Evolutionary conservation across 2,888 invertebrate genomes (phyloP), one percentile per base, ranked within the genome.

Genomic region (Macropis europaea): DNA sequence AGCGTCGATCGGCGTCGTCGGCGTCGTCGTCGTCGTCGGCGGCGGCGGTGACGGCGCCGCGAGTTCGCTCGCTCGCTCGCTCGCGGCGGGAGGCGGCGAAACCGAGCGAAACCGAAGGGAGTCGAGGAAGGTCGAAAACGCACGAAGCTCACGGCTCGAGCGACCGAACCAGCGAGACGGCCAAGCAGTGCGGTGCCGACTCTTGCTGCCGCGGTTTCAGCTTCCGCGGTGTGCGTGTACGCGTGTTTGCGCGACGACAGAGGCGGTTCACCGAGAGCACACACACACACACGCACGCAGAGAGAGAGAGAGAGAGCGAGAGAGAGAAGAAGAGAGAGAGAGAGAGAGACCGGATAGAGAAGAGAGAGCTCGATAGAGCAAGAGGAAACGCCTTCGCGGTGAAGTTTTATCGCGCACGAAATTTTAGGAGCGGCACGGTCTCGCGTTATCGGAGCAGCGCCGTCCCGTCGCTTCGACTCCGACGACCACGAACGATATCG

Each of bases 161-260:
- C 76, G 68, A 63, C 76, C 82, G 76, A 81, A 61, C 69, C 66
- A 77, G 43, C 79, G 77, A 59, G 80, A 85, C 73, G 78, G 77
- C 56, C 82, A 66, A 82, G 63, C 75, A 86, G 84, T 76, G 77
- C 84, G 70, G 84, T 82, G 73, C 83, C 84, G 64, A 82, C 80
- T 82, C 81, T 81, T 79, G 82, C 76, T 79, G 79, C 76, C 79
- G 81, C 81, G 82, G 76, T 75, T 75, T 28, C 62, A 60, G 62
- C 50, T 73, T 69, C 60, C 17, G 63, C 48, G 68, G 64, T 57
- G 76, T 71, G 76, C 67, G 75, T 69, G 75, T 43, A 72, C 76
- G 73, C 52, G 82, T 80, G 82, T 80, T 82, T 80, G 82, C 82
- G 67, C 73, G 71, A 67, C 64, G 57, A 61, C 34, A 50, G 50